phyloP scores from a whole-genome alignment of 2,888 invertebrate species.

The Himalopsyche anomala region DNA sequence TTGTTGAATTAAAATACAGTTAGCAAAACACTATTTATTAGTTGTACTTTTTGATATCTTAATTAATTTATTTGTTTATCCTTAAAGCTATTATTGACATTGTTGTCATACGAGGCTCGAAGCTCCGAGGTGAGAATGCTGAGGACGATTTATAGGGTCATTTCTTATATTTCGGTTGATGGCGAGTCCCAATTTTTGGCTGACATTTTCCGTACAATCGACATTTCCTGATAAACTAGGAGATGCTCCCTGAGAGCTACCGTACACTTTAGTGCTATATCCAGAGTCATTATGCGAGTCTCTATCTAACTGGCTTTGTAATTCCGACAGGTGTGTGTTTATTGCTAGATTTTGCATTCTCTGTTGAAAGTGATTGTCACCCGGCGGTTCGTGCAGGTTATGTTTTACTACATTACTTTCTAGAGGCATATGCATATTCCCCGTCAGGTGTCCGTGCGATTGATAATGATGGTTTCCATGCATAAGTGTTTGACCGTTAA shows the following conservation, averaged over 20 bases:
- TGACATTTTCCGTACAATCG: slow-evolving; percentile 71
- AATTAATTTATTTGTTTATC: background rate
- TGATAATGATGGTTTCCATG: slow-evolving; percentile 53
- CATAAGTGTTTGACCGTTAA: background rate
- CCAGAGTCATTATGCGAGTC: slow-evolving; percentile 90
- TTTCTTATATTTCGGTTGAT: slow-evolving; percentile 68
- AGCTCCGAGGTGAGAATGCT: slow-evolving; percentile 75
- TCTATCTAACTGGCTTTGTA: slow-evolving; percentile 77
- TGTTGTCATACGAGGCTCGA: slow-evolving; percentile 80
- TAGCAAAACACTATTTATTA: slow-evolving; percentile 48
- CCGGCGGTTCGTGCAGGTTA: slow-evolving; percentile 63
- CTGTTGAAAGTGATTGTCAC: slow-evolving; percentile 74
- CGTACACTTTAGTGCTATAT: slow-evolving; percentile 89
- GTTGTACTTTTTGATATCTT: slow-evolving; percentile 65
- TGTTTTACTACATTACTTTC: slow-evolving; percentile 38
- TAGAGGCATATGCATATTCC: slow-evolving; percentile 60
- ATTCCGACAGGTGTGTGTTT: slow-evolving; percentile 75
- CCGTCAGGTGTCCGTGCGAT: slow-evolving; percentile 62
- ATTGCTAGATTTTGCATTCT: slow-evolving; percentile 75
- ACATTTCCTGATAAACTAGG: slow-evolving; percentile 82
- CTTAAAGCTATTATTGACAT: slow-evolving; percentile 19
- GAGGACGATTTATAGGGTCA: slow-evolving; percentile 68
- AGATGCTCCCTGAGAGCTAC: slow-evolving; percentile 87
- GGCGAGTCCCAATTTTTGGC: slow-evolving; percentile 69
- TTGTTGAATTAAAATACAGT: slow-evolving; percentile 53